phyloP scores from a whole-genome alignment of 2,797 vertebrate species.

The Crocidura indochinensis region DNA sequence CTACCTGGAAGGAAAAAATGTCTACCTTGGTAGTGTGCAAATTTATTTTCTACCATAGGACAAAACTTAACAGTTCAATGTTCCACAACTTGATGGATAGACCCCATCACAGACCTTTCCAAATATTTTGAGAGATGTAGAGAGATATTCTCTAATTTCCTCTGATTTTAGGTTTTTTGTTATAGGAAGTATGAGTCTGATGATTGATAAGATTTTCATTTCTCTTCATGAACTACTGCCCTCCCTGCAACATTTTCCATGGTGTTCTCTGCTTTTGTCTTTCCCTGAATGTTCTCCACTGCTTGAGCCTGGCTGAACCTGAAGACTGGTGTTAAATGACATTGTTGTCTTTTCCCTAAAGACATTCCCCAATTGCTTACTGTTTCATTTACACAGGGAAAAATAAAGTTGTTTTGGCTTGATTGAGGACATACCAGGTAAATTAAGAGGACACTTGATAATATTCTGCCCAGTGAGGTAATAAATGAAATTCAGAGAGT shows the following conservation, averaged over 20 bases:
- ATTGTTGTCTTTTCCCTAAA: background rate
- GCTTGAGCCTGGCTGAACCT: background rate
- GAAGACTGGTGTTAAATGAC: background rate
- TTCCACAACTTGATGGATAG: background rate
- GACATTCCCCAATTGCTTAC: conserved; percentile 17
- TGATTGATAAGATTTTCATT: no score
- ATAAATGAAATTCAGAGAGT: background rate
- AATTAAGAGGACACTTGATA: background rate
- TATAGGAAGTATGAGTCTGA: background rate
- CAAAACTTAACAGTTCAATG: background rate
- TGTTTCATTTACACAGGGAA: background rate
- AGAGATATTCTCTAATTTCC: background rate
- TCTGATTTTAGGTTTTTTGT: background rate
- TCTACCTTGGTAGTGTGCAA: background rate
- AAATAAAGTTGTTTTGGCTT: background rate
- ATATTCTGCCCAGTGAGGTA: background rate
- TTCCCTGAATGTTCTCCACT: background rate
- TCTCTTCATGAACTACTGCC: background rate
- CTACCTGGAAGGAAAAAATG: background rate
- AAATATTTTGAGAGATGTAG: background rate
- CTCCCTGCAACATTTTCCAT: background rate
- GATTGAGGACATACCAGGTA: background rate
- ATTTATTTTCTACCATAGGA: background rate
- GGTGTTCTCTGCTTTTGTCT: background rate
- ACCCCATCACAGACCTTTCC: background rate